A percentile compares a stretch with the other conserved stretches of the same genome.
These are phyloP conservation scores for Brachionus asplanchnoidis DNA, from an alignment of 1,140 invertebrate genomes.

Conservation along the genomic window DNA sequence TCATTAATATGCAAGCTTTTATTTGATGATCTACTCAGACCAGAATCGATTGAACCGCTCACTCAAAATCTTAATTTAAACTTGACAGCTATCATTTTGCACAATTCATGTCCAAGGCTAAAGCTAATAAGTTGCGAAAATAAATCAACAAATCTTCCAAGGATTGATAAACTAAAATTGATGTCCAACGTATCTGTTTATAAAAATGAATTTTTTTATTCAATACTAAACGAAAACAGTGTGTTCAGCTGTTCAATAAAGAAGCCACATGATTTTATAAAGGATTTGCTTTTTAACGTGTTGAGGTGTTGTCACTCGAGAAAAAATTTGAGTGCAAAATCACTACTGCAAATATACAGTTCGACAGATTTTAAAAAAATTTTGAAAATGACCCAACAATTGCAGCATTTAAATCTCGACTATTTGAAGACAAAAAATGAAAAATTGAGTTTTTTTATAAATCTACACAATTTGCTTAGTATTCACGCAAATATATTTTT, in stretches of 20 bases:
- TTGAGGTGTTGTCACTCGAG: neutral
- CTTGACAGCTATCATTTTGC: conserved; percentile 54
- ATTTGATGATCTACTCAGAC: neutral
- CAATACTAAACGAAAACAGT: conserved; percentile 41
- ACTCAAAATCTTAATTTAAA: conserved; percentile 53
- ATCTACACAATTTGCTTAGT: conserved; percentile 52
- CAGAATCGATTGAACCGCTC: conserved; percentile 47
- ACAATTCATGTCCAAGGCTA: conserved; percentile 53
- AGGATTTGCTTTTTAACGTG: conserved; percentile 45
- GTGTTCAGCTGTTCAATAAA: neutral
- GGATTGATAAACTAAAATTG: neutral
- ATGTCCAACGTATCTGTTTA: neutral
- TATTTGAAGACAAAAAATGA: conserved; percentile 45
- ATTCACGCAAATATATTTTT: conserved; percentile 46
- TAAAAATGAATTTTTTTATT: conserved; percentile 24
- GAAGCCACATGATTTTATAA: conserved; percentile 45
- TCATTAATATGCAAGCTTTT: conserved; percentile 29
- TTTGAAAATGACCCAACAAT: conserved; percentile 43
- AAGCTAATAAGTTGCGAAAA: conserved; percentile 45
- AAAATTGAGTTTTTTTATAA: conserved; percentile 51
- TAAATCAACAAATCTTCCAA: conserved; percentile 38
- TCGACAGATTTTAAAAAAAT: conserved; percentile 46
- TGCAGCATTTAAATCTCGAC: conserved; percentile 48
- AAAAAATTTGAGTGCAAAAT: conserved; percentile 45
- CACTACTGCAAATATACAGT: conserved; percentile 45